Evolutionary conservation across 2,113 vertebrate species (phyloP).

Genomic region (Odocoileus hemionus): DNA sequence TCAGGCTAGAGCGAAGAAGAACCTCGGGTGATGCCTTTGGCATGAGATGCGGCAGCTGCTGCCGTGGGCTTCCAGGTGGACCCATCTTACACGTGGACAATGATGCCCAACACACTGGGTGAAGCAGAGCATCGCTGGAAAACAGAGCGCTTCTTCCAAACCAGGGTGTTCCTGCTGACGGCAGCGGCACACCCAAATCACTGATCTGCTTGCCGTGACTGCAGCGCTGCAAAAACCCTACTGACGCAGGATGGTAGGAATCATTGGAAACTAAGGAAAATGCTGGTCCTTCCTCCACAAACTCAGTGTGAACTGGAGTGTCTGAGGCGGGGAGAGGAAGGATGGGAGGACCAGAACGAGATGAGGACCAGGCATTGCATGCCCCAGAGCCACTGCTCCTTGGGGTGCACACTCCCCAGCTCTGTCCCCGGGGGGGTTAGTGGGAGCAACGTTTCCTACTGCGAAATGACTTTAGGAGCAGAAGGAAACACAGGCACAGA

Average conservation of each 20-base stretch:
- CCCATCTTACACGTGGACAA: neutral
- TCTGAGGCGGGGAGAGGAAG: accelerated
- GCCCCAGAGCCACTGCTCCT: neutral
- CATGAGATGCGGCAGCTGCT: no score
- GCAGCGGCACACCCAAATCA: neutral
- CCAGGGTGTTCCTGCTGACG: neutral
- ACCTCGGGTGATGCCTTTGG: neutral
- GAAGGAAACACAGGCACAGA: neutral
- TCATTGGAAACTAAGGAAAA: neutral
- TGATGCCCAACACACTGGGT: neutral
- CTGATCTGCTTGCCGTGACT: neutral
- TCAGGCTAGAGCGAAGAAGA: neutral
- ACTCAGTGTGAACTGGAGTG: neutral
- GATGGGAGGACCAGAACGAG: neutral
- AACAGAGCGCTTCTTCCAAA: neutral
- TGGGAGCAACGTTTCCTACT: neutral
- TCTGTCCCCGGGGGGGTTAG: neutral
- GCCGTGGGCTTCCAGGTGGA: neutral
- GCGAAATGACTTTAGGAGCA: neutral
- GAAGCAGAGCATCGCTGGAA: neutral
- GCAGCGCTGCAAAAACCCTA: neutral
- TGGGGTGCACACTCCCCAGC: neutral
- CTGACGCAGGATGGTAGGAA: neutral
- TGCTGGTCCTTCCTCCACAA: neutral
- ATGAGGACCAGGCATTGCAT: neutral